phyloP scores from a whole-genome alignment of 2,888 invertebrate genomes.

The Apamea crenata region DNA sequence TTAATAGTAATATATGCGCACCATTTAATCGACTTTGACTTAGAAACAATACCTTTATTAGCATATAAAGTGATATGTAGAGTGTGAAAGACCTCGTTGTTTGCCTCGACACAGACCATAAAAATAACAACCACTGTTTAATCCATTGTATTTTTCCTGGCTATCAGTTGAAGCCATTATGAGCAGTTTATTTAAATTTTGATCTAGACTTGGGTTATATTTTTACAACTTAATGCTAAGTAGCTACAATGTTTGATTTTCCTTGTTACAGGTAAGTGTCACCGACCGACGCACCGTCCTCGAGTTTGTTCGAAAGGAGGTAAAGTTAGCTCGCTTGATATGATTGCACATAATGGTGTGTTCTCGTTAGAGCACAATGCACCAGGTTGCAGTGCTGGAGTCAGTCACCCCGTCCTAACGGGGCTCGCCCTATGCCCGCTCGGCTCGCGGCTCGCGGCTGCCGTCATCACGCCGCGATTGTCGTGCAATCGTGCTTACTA shows the following conservation, averaged over 20 bases:
- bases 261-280: constrained; percentile 85
- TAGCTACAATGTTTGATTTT: constrained; percentile 63
- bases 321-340: constrained; percentile 82
- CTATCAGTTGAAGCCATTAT: constrained; percentile 25
- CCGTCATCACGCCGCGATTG: constrained; percentile 85
- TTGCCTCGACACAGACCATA: constrained; percentile 67
- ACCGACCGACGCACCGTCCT: constrained; percentile 41
- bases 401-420: constrained; percentile 90
- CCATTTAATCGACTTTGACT: constrained; percentile 83
- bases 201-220: constrained; percentile 25
- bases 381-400: constrained; percentile 88
- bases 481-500: constrained; percentile 84
- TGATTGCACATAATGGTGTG: constrained; percentile 86
- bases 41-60: constrained; percentile 84
- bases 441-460: constrained; percentile 74
- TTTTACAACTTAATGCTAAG: constrained; percentile 23
- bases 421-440: constrained; percentile 88
- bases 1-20: constrained; percentile 78
- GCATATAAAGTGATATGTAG: constrained; percentile 80
- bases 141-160: constrained; percentile 44
- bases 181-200: constrained; percentile 33
- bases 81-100: constrained; percentile 75
- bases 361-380: constrained; percentile 90
- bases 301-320: constrained; percentile 67
- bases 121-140: constrained; percentile 59